A percentile compares a stretch with the other conserved stretches of the same genome.
These are phyloP conservation scores for Tetrapedia diversipes DNA, from an alignment of 2,888 invertebrate species.

Conservation along the genomic window DNA sequence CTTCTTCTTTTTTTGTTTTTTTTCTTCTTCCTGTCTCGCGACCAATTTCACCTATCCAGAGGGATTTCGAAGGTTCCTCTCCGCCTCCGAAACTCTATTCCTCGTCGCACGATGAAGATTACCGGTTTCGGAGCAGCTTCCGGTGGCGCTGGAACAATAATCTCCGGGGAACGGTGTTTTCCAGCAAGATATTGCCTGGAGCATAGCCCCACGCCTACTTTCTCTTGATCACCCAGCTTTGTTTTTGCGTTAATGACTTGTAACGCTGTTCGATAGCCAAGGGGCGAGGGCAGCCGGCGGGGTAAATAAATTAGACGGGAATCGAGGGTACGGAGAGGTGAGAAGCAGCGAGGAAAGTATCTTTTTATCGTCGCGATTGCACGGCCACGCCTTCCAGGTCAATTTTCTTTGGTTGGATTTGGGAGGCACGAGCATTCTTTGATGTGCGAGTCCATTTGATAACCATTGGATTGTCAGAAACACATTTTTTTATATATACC, in stretches of 20 bases:
- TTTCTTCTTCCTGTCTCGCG: neutral
- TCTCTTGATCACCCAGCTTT: conserved; percentile 1
- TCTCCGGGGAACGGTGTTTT: conserved; percentile 15
- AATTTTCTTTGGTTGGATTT: neutral
- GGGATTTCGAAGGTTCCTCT: neutral
- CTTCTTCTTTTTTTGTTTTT: neutral
- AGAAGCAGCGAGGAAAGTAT: neutral
- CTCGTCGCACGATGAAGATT: conserved; percentile 2
- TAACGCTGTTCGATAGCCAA: neutral
- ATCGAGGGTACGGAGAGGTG: neutral
- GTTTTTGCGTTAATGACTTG: conserved; percentile 16
- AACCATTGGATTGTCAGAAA: neutral
- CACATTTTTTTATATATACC: neutral
- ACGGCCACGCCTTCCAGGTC: neutral
- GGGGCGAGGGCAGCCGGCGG: neutral
- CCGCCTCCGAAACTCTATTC: neutral
- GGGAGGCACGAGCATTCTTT: no score
- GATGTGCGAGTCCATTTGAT: no score
- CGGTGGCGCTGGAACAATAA: conserved; percentile 16
- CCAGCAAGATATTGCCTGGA: neutral
- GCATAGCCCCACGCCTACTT: neutral
- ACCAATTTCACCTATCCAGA: neutral
- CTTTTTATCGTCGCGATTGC: neutral
- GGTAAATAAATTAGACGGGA: conserved; percentile 4
- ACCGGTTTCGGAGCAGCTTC: conserved; percentile 1